Evolutionary conservation across 2,888 invertebrate genomes (phyloP).

Genomic region (Epistrophe eligans): DNA sequence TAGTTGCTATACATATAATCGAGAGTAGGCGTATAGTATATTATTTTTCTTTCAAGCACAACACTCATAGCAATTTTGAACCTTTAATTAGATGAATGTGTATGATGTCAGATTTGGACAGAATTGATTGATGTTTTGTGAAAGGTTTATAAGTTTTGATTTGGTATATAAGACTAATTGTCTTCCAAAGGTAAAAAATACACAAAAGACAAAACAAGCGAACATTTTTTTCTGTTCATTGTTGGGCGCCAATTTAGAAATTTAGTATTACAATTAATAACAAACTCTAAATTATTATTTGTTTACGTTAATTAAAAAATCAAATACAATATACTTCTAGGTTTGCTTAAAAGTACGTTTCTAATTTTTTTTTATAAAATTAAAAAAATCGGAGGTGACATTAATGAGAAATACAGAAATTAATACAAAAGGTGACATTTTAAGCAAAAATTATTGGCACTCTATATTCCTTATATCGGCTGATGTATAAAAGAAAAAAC

Average conservation of each 20-base stretch:
- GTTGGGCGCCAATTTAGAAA: not conserved
- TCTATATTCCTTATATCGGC: too few relatives aligned
- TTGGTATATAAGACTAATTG: too few relatives aligned
- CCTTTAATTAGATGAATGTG: conserved; percentile 56
- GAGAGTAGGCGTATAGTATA: conserved; percentile 17
- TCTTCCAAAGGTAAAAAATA: not conserved
- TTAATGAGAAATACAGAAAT: too few relatives aligned
- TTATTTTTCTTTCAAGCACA: not conserved
- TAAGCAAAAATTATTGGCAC: too few relatives aligned
- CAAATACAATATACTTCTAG: too few relatives aligned
- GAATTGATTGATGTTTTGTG: conserved; percentile 54
- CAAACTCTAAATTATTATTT: too few relatives aligned
- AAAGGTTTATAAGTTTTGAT: conserved; percentile 14
- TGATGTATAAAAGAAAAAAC: too few relatives aligned
- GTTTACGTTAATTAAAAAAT: too few relatives aligned
- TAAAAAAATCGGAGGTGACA: too few relatives aligned
- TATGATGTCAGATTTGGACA: conserved; percentile 36
- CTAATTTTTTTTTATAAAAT: too few relatives aligned
- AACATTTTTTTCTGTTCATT: not conserved
- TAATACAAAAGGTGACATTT: too few relatives aligned
- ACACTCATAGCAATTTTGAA: not conserved
- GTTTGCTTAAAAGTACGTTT: too few relatives aligned
- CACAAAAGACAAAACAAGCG: not conserved
- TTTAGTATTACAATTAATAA: not conserved
- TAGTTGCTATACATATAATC: not conserved